These are phyloP conservation scores for Dromaius novaehollandiae DNA, from an alignment of 2,113 vertebrate genomes.

Conservation along the genomic window DNA sequence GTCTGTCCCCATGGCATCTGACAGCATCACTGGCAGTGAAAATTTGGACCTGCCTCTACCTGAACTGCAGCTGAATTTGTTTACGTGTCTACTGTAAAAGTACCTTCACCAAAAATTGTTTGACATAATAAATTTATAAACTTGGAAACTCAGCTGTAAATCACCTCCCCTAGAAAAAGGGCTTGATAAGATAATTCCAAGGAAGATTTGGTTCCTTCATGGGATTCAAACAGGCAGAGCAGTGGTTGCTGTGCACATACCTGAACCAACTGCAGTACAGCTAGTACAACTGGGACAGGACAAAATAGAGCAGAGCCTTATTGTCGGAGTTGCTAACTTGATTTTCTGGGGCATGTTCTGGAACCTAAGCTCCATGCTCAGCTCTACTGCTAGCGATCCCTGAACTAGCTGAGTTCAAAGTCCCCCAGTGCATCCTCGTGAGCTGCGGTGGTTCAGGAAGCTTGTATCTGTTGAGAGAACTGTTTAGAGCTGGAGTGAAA, in stretches of 20 bases:
- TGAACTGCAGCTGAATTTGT: not conserved
- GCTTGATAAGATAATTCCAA: not conserved
- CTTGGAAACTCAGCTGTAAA: not conserved
- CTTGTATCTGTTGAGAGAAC: not conserved
- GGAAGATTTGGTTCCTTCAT: not conserved
- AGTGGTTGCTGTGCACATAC: not conserved
- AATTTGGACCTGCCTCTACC: not conserved
- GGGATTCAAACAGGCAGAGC: not conserved
- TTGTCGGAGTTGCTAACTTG: not conserved
- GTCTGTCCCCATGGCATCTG: not conserved
- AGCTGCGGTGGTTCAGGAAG: not conserved
- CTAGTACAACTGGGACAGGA: not conserved
- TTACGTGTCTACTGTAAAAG: not conserved
- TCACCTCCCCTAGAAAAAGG: not conserved
- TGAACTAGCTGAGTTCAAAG: not conserved
- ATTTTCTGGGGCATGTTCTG: not conserved
- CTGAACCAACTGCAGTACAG: not conserved
- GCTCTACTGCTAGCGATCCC: not conserved
- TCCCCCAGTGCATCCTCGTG: too few relatives aligned
- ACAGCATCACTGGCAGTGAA: not conserved
- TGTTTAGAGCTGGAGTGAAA: not conserved
- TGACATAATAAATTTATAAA: not conserved
- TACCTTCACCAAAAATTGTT: not conserved
- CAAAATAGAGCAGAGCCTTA: not conserved
- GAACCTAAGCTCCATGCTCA: not conserved